phyloP scores from a whole-genome alignment of 2,797 vertebrate genomes.

The Melanotaenia nigrans region DNA sequence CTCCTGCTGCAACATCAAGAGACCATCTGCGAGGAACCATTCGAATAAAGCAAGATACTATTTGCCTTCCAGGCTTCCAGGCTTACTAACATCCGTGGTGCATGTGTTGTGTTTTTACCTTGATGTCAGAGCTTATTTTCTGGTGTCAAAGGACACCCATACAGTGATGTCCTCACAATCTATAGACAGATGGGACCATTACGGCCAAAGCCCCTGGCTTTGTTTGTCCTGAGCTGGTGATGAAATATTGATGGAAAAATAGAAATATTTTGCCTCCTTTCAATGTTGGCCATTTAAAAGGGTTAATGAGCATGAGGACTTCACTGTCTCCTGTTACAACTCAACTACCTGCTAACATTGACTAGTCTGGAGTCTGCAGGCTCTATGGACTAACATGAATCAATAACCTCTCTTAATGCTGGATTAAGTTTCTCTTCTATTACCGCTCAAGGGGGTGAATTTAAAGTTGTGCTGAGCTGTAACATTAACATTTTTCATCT shows the following conservation, averaged over 20 bases:
- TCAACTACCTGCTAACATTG: constrained; percentile 59
- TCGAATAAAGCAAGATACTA: constrained; percentile 66
- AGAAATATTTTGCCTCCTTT: constrained; percentile 88
- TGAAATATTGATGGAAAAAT: constrained; percentile 91
- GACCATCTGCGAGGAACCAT: constrained; percentile 77
- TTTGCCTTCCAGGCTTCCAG: constrained; percentile 79
- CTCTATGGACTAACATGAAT: constrained; percentile 63
- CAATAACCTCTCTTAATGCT: constrained; percentile 73
- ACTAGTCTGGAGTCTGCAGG: constrained; percentile 56
- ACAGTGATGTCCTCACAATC: constrained; percentile 76
- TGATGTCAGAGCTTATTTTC: constrained; percentile 77
- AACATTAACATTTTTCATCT: neutral
- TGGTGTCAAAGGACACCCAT: constrained; percentile 83
- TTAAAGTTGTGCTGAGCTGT: neutral
- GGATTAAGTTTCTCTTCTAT: constrained; percentile 64
- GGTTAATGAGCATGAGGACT: constrained; percentile 83
- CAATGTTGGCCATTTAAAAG: constrained; percentile 78
- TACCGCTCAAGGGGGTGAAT: constrained; percentile 23
- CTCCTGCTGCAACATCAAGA: constrained; percentile 64
- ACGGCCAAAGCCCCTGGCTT: constrained; percentile 80
- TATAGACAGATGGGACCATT: constrained; percentile 88
- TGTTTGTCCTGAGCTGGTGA: constrained; percentile 83
- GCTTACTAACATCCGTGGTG: constrained; percentile 64
- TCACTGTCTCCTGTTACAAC: constrained; percentile 79
- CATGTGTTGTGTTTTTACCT: constrained; percentile 51